Evolutionary conservation across 2,797 vertebrate species (phyloP).

Genomic region (Rhabdomys pumilio): DNA sequence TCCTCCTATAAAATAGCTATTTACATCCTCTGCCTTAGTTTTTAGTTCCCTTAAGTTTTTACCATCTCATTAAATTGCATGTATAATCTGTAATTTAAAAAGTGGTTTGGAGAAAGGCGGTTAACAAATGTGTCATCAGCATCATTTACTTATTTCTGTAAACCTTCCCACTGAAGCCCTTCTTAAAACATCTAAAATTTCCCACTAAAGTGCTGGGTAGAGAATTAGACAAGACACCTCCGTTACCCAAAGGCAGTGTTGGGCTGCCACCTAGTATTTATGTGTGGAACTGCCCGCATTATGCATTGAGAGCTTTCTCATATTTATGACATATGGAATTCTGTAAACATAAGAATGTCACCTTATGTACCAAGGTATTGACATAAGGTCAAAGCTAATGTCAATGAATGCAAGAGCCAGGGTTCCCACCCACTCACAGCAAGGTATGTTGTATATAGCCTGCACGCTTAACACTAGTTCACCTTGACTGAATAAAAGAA

Average conservation of each 20-base stretch:
- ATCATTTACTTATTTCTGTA: conserved; percentile 31
- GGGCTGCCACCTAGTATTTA: conserved; percentile 85
- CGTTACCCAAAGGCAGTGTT: conserved; percentile 65
- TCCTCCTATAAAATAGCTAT: conserved; percentile 64
- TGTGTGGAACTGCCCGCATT: conserved; percentile 44
- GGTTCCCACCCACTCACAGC: neutral
- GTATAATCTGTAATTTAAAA: conserved; percentile 65
- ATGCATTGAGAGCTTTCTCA: neutral
- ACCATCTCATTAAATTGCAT: conserved; percentile 35
- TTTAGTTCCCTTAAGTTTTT: conserved; percentile 45
- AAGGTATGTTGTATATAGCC: neutral
- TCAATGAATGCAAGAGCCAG: conserved; percentile 72
- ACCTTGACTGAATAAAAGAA: conserved; percentile 13
- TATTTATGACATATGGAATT: conserved; percentile 44
- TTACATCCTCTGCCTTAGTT: conserved; percentile 63
- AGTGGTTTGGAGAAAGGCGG: neutral
- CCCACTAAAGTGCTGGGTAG: conserved; percentile 52
- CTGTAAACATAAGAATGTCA: conserved; percentile 71
- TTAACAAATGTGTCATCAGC: neutral
- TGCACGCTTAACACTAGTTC: conserved; percentile 11
- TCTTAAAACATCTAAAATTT: conserved; percentile 70
- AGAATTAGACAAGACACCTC: neutral
- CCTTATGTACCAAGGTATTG: conserved; percentile 72
- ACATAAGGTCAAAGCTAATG: conserved; percentile 73
- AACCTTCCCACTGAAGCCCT: conserved; percentile 67